These are phyloP conservation scores for Bunonema sp. DNA, from an alignment of 2,888 invertebrate genomes.

Conservation along the genomic window DNA sequence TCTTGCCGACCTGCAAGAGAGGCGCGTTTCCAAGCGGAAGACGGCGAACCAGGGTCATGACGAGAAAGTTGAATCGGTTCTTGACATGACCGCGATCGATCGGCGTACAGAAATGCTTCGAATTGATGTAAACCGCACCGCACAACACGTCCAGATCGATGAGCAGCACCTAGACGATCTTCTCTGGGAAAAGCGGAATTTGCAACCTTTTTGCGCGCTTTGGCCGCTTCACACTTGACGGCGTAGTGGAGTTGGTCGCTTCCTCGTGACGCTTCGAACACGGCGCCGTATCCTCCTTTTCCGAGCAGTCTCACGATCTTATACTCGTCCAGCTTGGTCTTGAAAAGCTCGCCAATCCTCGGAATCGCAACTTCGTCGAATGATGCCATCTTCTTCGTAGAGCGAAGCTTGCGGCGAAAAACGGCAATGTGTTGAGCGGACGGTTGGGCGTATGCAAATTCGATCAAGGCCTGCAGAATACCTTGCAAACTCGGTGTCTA, in stretches of 20 bases:
- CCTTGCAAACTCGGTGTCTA: no score
- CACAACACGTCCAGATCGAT: constrained; percentile 29
- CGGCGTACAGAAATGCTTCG: constrained; percentile 21
- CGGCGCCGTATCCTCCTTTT: constrained; percentile 30
- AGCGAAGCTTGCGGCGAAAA: no score
- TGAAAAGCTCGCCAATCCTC: no score
- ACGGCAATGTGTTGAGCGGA: no score
- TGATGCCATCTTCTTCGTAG: no score
- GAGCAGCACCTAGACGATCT: constrained; percentile 11
- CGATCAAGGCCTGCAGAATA: no score
- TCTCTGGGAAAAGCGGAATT: background rate
- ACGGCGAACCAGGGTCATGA: constrained; percentile 20
- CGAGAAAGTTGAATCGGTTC: constrained; percentile 21
- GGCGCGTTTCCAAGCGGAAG: background rate
- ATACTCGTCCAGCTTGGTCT: no score
- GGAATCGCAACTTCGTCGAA: no score
- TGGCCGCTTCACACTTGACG: constrained; percentile 22
- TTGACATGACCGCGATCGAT: constrained; percentile 21
- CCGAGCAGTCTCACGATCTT: constrained; percentile 18
- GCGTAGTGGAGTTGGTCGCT: constrained; percentile 16
- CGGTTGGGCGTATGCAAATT: no score
- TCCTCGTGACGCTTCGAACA: constrained; percentile 15
- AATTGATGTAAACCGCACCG: constrained; percentile 17
- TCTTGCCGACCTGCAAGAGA: constrained; percentile 17
- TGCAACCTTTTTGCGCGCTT: constrained; percentile 12